phyloP scores from a whole-genome alignment of 2,888 invertebrate species.

The Doris montereyensis region DNA sequence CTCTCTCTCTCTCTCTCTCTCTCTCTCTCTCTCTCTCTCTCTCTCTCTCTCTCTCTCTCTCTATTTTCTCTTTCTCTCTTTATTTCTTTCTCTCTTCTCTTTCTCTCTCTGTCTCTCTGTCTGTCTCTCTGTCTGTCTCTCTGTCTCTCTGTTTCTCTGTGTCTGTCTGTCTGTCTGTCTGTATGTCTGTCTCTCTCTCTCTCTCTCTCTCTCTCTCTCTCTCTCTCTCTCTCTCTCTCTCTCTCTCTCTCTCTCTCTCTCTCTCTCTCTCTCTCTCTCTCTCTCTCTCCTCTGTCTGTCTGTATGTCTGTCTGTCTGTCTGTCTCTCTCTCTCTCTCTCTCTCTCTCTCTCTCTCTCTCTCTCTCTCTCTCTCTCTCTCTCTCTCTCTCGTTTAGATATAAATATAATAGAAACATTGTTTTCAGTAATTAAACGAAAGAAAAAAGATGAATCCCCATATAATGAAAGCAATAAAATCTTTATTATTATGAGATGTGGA shows the following conservation, averaged over 20 bases:
- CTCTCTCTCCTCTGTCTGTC: slow-evolving; percentile 1
- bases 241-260: neutral
- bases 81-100: neutral
- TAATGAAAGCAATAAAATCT: no score
- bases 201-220: neutral
- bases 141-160: no score
- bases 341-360: neutral
- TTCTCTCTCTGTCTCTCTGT: neutral
- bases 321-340: slow-evolving; percentile 5
- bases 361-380: neutral
- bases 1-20: slow-evolving; percentile 20
- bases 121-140: neutral
- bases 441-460: no score
- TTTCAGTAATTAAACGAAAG: no score
- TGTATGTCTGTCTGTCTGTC: neutral
- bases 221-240: slow-evolving; percentile 15
- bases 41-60: slow-evolving; percentile 4
- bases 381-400: neutral
- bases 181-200: no score
- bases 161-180: no score
- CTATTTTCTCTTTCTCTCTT: neutral
- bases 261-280: neutral
- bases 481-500: no score
- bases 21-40: neutral
- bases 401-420: neutral